Evolutionary conservation across 2,888 invertebrate genomes (phyloP).

Genomic region (Drosophila atripex): DNA sequence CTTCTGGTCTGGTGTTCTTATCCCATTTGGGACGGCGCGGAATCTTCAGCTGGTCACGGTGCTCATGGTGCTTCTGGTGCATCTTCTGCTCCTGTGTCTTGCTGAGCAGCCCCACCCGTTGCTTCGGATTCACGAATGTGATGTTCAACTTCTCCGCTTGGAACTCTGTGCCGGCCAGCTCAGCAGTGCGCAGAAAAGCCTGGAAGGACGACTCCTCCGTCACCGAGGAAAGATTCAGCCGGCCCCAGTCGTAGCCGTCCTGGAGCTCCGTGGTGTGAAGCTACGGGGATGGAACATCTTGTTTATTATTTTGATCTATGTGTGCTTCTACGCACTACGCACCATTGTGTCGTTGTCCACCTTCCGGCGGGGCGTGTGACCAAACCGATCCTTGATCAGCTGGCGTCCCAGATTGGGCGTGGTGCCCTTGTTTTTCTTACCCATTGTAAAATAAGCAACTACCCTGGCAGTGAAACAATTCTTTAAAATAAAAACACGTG

Average conservation of each 20-base stretch:
- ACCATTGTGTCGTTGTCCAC: conserved; percentile 91
- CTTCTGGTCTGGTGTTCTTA: conserved; percentile 89
- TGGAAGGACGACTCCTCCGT: conserved; percentile 98
- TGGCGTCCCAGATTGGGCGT: conserved; percentile 86
- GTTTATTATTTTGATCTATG: neutral
- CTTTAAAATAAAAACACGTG: conserved; percentile 11
- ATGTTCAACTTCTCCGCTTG: conserved; percentile 95
- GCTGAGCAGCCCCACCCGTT: conserved; percentile 86
- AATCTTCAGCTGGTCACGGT: conserved; percentile 88
- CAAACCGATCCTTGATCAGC: conserved; percentile 90
- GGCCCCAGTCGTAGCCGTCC: conserved; percentile 96
- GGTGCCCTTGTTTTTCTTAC: conserved; percentile 88
- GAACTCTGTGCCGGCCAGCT: conserved; percentile 97
- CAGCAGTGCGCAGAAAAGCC: conserved; percentile 97
- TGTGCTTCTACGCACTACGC: conserved; percentile 5
- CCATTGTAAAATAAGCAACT: conserved; percentile 85
- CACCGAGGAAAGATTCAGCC: conserved; percentile 94
- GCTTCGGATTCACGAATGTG: conserved; percentile 88
- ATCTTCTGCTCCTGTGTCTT: conserved; percentile 85
- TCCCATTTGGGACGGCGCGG: conserved; percentile 95
- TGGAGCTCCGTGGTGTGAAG: conserved; percentile 94
- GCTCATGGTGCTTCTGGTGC: conserved; percentile 85
- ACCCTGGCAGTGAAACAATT: neutral
- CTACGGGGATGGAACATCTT: conserved; percentile 44
- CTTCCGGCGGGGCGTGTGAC: conserved; percentile 87